A percentile compares a stretch with the other conserved stretches of the same genome.
These are phyloP conservation scores for Bubo bubo DNA, from an alignment of 2,113 vertebrate genomes.

Conservation along the genomic window DNA sequence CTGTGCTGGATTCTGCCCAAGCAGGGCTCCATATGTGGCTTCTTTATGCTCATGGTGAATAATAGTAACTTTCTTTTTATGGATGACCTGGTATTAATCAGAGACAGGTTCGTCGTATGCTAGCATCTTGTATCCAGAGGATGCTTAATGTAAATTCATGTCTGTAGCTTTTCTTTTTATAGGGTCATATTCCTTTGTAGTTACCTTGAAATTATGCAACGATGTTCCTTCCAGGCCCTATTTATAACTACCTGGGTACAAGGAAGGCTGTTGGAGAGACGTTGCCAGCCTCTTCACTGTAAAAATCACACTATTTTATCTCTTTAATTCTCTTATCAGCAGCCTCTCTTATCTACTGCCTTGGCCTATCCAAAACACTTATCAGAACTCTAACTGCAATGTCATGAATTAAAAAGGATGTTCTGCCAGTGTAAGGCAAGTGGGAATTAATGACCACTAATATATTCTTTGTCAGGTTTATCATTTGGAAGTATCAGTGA, in stretches of 20 bases:
- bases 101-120: rapidly evolving
- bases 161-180: background rate
- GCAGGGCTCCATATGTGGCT: background rate
- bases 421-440: conserved; percentile 5
- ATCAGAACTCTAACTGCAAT: background rate
- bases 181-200: background rate
- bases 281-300: background rate
- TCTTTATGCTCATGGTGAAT: background rate
- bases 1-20: background rate
- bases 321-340: conserved; percentile 11
- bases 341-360: conserved; percentile 7
- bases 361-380: conserved; percentile 12
- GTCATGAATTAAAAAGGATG: conserved; percentile 23
- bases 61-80: background rate
- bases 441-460: conserved; percentile 33
- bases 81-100: background rate
- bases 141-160: background rate
- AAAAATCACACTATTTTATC: background rate
- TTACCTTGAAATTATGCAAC: background rate
- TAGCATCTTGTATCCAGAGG: background rate
- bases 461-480: conserved; percentile 35
- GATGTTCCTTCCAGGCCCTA: background rate
- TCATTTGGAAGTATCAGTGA: background rate
- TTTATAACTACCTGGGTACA: background rate
- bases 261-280: background rate